Conservation (phyloP, 2,888 invertebrate genomes). For the Synergus gifuensis region DNA sequence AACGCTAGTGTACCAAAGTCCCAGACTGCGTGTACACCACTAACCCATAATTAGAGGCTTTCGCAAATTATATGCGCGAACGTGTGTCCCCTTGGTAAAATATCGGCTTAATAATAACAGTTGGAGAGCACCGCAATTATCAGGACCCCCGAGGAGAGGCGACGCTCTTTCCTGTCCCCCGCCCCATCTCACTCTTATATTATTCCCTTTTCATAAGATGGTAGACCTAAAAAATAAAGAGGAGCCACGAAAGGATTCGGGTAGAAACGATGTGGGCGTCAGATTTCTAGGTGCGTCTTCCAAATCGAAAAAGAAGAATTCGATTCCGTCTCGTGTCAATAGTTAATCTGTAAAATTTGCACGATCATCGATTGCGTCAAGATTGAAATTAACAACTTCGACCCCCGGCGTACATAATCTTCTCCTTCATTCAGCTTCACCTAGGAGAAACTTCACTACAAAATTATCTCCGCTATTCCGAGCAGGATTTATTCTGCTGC, state of each 20-base stretch:
- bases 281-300: constrained; percentile 61
- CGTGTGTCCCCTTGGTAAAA: constrained; percentile 77
- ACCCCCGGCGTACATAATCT: background rate
- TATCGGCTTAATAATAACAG: constrained; percentile 78
- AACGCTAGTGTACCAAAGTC: constrained; percentile 53
- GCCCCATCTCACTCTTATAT: constrained; percentile 61
- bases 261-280: constrained; percentile 70
- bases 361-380: constrained; percentile 25
- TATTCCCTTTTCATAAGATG: constrained; percentile 53
- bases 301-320: constrained; percentile 46
- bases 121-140: constrained; percentile 77
- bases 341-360: constrained; percentile 14
- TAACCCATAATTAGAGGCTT: constrained; percentile 77
- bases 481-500: too few species aligned
- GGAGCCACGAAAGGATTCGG: constrained; percentile 57
- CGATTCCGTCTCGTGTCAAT: constrained; percentile 2
- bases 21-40: constrained; percentile 59
- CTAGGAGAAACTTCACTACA: too few species aligned
- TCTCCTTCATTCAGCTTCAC: too few species aligned
- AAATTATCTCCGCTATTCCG: too few species aligned
- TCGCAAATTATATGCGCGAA: constrained; percentile 78
- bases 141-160: constrained; percentile 69
- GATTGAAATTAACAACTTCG: background rate
- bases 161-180: constrained; percentile 47
- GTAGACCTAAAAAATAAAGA: constrained; percentile 44